A percentile compares a stretch with the other conserved stretches of the same genome.
These are phyloP conservation scores for Standfussiana lucernea DNA, from an alignment of 2,888 invertebrate species.

Conservation along the genomic window DNA sequence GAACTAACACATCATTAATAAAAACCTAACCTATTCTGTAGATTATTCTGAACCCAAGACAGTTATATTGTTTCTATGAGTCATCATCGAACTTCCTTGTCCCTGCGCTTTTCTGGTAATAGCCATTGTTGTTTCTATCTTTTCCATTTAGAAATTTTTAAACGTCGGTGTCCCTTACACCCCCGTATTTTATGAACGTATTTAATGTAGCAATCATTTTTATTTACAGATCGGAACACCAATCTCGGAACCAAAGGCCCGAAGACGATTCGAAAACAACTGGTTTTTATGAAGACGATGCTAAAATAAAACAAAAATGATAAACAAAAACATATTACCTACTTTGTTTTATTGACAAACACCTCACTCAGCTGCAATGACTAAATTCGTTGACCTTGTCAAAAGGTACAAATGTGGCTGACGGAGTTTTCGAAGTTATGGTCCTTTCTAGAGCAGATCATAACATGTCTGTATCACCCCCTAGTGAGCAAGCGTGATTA, in stretches of 20 bases:
- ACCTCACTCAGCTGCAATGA: neutral
- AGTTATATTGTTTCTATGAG: too few species aligned
- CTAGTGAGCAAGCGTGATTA: neutral
- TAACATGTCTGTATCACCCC: neutral
- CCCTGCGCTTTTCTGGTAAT: too few species aligned
- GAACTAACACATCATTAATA: too few species aligned
- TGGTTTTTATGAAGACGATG: neutral
- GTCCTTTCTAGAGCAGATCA: neutral
- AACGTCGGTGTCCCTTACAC: too few species aligned
- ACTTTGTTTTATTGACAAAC: conserved; percentile 2
- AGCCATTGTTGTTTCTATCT: too few species aligned
- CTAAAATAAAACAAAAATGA: conserved; percentile 19
- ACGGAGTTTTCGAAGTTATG: neutral
- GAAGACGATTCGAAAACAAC: neutral
- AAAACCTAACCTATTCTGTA: too few species aligned
- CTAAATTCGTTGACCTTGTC: neutral
- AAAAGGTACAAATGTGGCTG: neutral
- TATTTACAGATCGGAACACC: conserved; percentile 26
- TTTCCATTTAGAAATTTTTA: too few species aligned
- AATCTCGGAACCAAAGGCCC: neutral
- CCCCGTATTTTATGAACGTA: too few species aligned
- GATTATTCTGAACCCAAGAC: too few species aligned
- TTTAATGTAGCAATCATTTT: too few species aligned
- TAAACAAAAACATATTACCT: neutral
- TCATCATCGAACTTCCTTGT: too few species aligned